A percentile compares a stretch with the other conserved stretches of the same genome.
Conservation (phyloP, 2,797 vertebrate species). For the Tadarida brasiliensis region DNA sequence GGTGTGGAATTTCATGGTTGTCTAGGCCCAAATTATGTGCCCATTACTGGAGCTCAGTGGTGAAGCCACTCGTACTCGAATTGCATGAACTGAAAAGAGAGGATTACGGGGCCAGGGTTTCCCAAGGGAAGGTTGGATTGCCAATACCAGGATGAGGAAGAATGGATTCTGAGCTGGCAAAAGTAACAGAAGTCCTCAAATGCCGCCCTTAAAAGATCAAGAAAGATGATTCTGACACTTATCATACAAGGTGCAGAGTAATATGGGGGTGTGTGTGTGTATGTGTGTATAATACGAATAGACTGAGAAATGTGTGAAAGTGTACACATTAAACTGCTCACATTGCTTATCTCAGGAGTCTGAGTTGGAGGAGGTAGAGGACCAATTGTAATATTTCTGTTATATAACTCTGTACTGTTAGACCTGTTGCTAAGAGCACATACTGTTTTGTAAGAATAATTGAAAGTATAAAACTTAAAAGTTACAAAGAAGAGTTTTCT, state of each 20-base stretch:
- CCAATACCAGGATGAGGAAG: not conserved
- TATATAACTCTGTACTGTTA: conserved; percentile 17
- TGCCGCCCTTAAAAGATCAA: not conserved
- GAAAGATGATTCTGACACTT: not conserved
- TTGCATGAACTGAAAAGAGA: not conserved
- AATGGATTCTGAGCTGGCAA: not conserved
- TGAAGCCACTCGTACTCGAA: not conserved
- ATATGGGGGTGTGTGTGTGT: not conserved
- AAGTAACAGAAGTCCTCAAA: not conserved
- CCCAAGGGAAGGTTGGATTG: not conserved
- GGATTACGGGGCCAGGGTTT: not conserved
- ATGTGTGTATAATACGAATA: not conserved
- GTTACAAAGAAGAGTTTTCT: conserved; percentile 32
- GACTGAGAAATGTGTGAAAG: not conserved
- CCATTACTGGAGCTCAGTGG: not conserved
- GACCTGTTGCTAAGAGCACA: not conserved
- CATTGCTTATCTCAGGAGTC: not conserved
- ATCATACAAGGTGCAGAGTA: not conserved
- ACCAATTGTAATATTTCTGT: conserved; percentile 18
- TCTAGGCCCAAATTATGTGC: not conserved
- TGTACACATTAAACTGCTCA: not conserved
- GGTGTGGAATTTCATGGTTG: not conserved
- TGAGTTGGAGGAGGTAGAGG: not conserved
- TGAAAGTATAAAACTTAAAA: conserved; percentile 30
- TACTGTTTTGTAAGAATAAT: conserved; percentile 43